Evolutionary conservation across 2,888 invertebrate genomes (phyloP).

Genomic region (Danaus chrysippus): DNA sequence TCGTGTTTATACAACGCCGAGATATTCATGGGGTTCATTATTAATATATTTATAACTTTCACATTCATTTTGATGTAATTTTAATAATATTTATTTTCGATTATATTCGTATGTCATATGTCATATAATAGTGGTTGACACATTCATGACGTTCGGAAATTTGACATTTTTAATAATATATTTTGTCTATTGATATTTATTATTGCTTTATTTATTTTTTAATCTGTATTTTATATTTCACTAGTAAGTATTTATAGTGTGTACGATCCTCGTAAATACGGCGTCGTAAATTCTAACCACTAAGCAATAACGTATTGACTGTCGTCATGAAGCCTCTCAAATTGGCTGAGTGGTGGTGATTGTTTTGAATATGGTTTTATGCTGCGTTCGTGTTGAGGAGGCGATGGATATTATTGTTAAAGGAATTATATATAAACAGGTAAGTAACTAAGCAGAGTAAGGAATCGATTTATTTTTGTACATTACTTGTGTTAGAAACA

Average conservation of each 20-base stretch:
- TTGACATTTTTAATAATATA: too few species aligned
- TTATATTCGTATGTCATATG: neutral
- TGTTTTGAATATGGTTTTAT: constrained; percentile 15
- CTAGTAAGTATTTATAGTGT: constrained; percentile 3
- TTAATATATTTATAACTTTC: constrained; percentile 7
- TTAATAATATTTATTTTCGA: neutral
- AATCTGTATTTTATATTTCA: too few species aligned
- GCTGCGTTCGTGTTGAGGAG: neutral
- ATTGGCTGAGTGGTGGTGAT: constrained; percentile 16
- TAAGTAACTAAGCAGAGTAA: too few species aligned
- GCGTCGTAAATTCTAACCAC: neutral
- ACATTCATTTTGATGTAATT: neutral
- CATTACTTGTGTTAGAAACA: too few species aligned
- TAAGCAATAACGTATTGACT: constrained; percentile 10
- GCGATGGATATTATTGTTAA: too few species aligned
- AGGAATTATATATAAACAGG: too few species aligned
- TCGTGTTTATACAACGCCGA: constrained; percentile 21
- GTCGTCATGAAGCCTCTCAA: constrained; percentile 20
- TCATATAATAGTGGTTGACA: too few species aligned
- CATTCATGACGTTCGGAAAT: too few species aligned
- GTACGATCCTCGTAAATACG: too few species aligned
- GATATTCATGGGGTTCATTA: constrained; percentile 20
- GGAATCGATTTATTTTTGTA: too few species aligned
- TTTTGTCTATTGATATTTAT: too few species aligned
- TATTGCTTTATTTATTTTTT: too few species aligned